Evolutionary conservation across 2,888 invertebrate species (phyloP), one percentile per base, ranked within the genome.

Genomic region (Heterodera filipjevi): DNA sequence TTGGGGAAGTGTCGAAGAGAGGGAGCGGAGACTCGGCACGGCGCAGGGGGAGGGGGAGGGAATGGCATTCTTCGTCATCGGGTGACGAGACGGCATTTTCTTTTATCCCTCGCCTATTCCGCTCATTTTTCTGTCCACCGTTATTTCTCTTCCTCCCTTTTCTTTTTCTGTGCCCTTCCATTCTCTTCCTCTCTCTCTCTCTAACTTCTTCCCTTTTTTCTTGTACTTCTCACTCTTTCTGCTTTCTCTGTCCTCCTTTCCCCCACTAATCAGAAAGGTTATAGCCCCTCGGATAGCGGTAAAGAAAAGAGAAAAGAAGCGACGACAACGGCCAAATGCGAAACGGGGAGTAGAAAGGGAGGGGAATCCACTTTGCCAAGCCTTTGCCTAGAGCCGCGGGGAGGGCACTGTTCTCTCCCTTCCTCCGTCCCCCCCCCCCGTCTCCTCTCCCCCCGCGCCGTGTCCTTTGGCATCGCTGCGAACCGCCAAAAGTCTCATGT

Each of bases 211-310:
- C 16, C 32, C 59, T n/a, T 22, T 33, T 35, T 32, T 39, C 49
- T 33, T 39, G 22, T 35, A 30, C 10, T 6, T 10, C 44, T 44
- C 53, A 64, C 64, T 6, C 75, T 19, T 44, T 12, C 66, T 35
- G 27, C 6, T 14, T 16, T 19, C 49, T 39, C 49, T 33, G 22
- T 33, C 49, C 78, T 86, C 87, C 73, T 10, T 46, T 27, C 27
- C 16, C 49, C 30, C 66, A 19, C 53, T n/a, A 73, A 46, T n/a
- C 27, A 44, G n/a, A n/a, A n/a, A n/a, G 44, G 46, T n/a, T 53
- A 27, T 49, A 22, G 33, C 10, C 8, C 33, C 14, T 49, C 16
- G 3, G 72, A 39, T 6, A 46, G 66, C 66, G 66, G 32, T 27
- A 2, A 66, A 32, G 19, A 32, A 35, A 32, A 32, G 33, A 22